Evolutionary conservation across 2,797 vertebrate genomes (phyloP).

Genomic region (Gymnocypris eckloni): DNA sequence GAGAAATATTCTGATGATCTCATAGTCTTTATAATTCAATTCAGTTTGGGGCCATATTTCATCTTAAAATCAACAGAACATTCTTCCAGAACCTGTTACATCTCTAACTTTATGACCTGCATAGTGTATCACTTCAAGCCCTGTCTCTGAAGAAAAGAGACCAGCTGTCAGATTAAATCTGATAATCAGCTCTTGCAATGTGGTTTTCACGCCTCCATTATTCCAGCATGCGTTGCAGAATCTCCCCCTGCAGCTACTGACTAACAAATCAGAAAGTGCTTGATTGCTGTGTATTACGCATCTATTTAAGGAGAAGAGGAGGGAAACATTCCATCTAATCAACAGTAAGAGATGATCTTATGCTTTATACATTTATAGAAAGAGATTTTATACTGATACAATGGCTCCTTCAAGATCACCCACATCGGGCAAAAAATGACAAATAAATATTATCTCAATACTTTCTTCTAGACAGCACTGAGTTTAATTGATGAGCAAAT

Average conservation of each 20-base stretch:
- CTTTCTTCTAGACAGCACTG: neutral
- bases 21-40: neutral
- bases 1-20: slow-evolving; percentile 13
- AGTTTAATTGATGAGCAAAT: neutral
- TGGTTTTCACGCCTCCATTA: slow-evolving; percentile 63
- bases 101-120: slow-evolving; percentile 67
- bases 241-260: slow-evolving; percentile 63
- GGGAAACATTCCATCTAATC: slow-evolving; percentile 62
- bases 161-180: slow-evolving; percentile 64
- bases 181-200: slow-evolving; percentile 60
- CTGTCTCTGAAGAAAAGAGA: slow-evolving; percentile 59
- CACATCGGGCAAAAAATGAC: neutral
- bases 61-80: neutral
- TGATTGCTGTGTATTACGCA: slow-evolving; percentile 60
- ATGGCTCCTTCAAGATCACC: neutral
- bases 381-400: neutral
- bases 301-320: slow-evolving; percentile 40
- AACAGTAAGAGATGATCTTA: slow-evolving; percentile 63
- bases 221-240: slow-evolving; percentile 58
- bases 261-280: slow-evolving; percentile 63
- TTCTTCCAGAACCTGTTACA: slow-evolving; percentile 47
- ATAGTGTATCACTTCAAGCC: slow-evolving; percentile 58
- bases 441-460: neutral
- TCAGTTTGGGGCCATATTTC: slow-evolving; percentile 16
- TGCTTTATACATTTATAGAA: neutral